Conservation (phyloP, 2,888 invertebrate species). For the Zhuqinia jingwanae region DNA sequence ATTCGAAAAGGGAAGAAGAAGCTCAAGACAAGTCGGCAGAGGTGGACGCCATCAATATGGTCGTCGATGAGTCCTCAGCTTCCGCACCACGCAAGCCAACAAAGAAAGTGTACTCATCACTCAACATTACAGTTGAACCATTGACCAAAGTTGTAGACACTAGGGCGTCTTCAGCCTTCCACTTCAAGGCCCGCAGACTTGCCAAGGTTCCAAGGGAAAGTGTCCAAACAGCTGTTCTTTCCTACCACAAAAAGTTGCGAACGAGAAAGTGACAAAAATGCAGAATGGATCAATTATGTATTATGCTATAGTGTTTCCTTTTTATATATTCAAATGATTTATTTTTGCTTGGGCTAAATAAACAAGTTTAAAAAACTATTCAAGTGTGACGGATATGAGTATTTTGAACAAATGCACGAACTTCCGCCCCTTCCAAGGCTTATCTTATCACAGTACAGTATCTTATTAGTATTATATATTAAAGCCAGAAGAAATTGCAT, state of each 20-base stretch:
- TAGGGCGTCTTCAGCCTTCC: slow-evolving; percentile 68
- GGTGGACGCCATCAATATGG: too few relatives aligned
- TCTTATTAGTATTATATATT: not conserved
- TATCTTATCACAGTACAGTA: too few relatives aligned
- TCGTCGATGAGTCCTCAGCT: not conserved
- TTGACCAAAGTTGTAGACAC: slow-evolving; percentile 63
- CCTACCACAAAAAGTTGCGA: slow-evolving; percentile 74
- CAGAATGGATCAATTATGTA: too few relatives aligned
- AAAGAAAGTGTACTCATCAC: slow-evolving; percentile 63
- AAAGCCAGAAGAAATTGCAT: too few relatives aligned
- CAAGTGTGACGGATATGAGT: too few relatives aligned
- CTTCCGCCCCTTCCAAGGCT: too few relatives aligned
- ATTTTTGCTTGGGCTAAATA: too few relatives aligned
- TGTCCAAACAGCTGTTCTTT: slow-evolving; percentile 61
- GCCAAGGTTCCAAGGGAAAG: slow-evolving; percentile 74
- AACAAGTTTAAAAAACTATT: too few relatives aligned
- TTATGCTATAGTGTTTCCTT: too few relatives aligned
- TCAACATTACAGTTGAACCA: slow-evolving; percentile 74
- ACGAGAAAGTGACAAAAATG: slow-evolving; percentile 64
- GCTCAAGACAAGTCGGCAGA: not conserved
- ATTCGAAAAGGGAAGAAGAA: not conserved
- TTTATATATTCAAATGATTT: too few relatives aligned
- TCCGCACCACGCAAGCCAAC: not conserved
- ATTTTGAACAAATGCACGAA: too few relatives aligned
- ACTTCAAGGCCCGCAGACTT: slow-evolving; percentile 73